Conservation (phyloP, 2,888 invertebrate genomes). For the Ectobius pallidus region DNA sequence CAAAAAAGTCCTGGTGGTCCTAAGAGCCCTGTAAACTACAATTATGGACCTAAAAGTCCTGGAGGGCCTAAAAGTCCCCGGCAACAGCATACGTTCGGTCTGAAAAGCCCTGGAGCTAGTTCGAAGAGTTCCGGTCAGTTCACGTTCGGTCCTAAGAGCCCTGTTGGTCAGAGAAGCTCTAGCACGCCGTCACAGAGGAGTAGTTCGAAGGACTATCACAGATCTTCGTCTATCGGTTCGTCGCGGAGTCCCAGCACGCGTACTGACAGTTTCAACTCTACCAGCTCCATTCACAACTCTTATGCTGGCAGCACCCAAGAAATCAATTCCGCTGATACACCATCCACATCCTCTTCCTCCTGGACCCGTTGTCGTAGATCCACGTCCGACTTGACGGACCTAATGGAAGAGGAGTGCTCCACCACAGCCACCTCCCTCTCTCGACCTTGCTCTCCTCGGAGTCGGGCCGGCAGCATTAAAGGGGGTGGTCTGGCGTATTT, state of each 20-base stretch:
- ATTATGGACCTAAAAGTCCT: conserved; percentile 8
- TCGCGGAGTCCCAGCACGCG: neutral
- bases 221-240: neutral
- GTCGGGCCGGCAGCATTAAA: conserved; percentile 60
- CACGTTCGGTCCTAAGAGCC: conserved; percentile 31
- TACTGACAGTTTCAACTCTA: conserved; percentile 42
- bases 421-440: conserved; percentile 67
- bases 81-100: conserved; percentile 26
- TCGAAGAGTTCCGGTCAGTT: conserved; percentile 28
- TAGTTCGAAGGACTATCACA: neutral
- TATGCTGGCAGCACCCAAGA: neutral
- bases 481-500: conserved; percentile 66
- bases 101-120: conserved; percentile 15
- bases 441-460: conserved; percentile 69
- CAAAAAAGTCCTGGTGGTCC: conserved; percentile 21
- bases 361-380: conserved; percentile 50
- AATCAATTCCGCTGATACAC: conserved; percentile 3
- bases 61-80: conserved; percentile 24
- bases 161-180: neutral
- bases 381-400: conserved; percentile 76
- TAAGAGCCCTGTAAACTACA: conserved; percentile 30
- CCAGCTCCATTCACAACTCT: conserved; percentile 44
- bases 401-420: conserved; percentile 55
- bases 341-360: conserved; percentile 15
- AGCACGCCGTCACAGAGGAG: neutral